These are phyloP conservation scores for Fringilla coelebs DNA, from an alignment of 2,797 vertebrate genomes.

Conservation along the genomic window DNA sequence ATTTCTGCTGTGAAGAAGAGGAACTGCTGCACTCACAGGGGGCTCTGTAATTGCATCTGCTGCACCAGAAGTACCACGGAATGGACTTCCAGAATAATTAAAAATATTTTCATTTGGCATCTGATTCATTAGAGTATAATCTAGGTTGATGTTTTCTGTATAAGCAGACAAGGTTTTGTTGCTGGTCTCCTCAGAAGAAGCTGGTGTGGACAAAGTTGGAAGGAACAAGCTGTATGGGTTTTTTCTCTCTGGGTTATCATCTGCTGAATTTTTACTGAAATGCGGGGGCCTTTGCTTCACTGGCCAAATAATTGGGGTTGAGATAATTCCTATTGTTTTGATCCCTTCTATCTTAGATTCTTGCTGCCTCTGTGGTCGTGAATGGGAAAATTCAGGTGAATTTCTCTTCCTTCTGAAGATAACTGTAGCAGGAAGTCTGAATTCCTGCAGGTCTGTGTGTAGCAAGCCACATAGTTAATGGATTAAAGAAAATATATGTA, in stretches of 20 bases:
- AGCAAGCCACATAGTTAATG: constrained; percentile 56
- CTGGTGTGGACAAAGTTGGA: constrained; percentile 19
- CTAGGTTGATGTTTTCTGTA: constrained; percentile 34
- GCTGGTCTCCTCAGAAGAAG: constrained; percentile 38
- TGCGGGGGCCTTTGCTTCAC: constrained; percentile 76
- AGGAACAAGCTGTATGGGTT: constrained; percentile 15
- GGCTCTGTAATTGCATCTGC: constrained; percentile 31
- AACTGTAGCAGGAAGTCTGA: constrained; percentile 67
- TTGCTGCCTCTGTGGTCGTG: constrained; percentile 17
- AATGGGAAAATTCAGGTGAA: constrained; percentile 41
- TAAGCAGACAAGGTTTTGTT: constrained; percentile 38
- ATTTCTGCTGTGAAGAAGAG: constrained; percentile 31
- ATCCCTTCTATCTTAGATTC: constrained; percentile 69
- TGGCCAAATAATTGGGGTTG: constrained; percentile 82
- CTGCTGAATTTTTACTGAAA: constrained; percentile 39
- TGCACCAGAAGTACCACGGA: constrained; percentile 46
- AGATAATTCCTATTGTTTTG: constrained; percentile 83
- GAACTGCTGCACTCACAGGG: constrained; percentile 27
- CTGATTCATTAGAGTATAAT: constrained; percentile 16
- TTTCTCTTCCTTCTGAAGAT: constrained; percentile 69
- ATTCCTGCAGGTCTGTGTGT: constrained; percentile 72
- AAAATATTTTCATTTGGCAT: constrained; percentile 38
- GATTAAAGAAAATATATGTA: constrained; percentile 46
- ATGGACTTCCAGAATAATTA: constrained; percentile 27
- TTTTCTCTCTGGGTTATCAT: constrained; percentile 48